Conservation (phyloP, 2,113 vertebrate species). For the Anolis sagrei region DNA sequence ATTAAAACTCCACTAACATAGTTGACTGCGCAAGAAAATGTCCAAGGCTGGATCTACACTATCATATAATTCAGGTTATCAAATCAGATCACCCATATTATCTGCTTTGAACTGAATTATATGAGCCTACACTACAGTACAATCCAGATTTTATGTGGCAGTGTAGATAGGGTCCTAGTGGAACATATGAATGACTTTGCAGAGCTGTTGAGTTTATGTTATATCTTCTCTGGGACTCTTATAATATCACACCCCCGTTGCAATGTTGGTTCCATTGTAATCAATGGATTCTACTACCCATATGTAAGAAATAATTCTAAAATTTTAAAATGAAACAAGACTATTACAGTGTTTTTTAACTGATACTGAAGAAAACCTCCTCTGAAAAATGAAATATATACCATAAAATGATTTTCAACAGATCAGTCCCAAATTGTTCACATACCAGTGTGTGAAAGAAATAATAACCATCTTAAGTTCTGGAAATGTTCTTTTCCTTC, state of each 20-base stretch:
- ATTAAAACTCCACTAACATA: too few species aligned
- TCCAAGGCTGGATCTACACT: too few species aligned
- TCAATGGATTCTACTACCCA: background rate
- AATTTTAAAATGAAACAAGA: background rate
- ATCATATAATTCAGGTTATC: too few species aligned
- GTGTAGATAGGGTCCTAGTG: background rate
- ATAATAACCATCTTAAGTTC: constrained; percentile 21
- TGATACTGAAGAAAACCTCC: background rate
- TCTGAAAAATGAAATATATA: background rate
- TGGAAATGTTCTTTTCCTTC: constrained; percentile 31
- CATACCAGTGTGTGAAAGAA: background rate
- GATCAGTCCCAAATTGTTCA: background rate
- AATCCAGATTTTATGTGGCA: too few species aligned
- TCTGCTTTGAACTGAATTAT: too few species aligned
- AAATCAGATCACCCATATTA: too few species aligned
- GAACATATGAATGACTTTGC: background rate
- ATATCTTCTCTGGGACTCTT: background rate
- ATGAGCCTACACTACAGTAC: too few species aligned
- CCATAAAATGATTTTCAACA: background rate
- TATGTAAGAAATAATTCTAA: background rate
- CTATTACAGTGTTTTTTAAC: background rate
- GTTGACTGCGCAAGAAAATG: too few species aligned
- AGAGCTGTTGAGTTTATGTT: background rate
- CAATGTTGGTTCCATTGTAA: background rate
- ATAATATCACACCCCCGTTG: background rate